Conservation (phyloP, 1,140 invertebrate species). For the Diuraphis noxia region DNA sequence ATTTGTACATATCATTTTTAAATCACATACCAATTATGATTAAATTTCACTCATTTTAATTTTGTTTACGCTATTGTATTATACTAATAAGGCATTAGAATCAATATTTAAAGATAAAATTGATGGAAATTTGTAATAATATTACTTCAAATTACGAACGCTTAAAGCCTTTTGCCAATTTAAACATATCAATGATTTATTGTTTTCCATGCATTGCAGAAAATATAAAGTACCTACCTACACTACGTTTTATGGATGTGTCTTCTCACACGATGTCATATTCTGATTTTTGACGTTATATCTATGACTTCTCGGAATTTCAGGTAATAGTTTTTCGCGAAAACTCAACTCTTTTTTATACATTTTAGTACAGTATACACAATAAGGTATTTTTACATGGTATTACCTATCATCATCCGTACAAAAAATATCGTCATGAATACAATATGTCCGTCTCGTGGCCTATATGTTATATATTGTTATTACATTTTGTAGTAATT, state of each 20-base stretch:
- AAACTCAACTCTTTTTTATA: background rate
- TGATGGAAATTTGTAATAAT: background rate
- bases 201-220: background rate
- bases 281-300: background rate
- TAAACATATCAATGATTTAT: background rate
- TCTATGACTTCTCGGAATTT: background rate
- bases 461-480: background rate
- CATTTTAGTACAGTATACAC: background rate
- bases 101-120: background rate
- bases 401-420: background rate
- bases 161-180: rapidly evolving
- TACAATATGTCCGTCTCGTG: no score
- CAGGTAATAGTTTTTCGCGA: background rate
- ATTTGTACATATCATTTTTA: no score
- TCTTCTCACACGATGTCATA: no score
- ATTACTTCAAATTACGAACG: background rate
- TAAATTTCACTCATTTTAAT: background rate
- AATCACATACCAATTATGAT: background rate
- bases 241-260: background rate
- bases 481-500: background rate
- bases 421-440: no score
- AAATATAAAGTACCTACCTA: no score
- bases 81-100: background rate
- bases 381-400: background rate
- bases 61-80: background rate